Base-by-base conservation (phyloP, 2,888 invertebrate species). In the Parascotia fuliginaria region DNA sequence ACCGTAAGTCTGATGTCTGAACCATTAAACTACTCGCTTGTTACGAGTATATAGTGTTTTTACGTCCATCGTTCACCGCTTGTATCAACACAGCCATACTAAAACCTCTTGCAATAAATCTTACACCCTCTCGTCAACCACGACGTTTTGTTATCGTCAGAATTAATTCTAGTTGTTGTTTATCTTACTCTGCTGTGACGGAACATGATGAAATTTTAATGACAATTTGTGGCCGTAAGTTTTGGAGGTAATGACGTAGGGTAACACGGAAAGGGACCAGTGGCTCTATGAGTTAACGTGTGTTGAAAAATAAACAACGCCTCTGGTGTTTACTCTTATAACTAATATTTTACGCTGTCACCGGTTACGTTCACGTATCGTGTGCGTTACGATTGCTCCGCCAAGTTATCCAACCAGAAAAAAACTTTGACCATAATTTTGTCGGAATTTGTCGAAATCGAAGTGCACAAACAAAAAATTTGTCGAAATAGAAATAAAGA, bases 151-250 rank as follows among this genome's bases (percentile, higher is more conserved):
- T 48, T 48, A 42, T 28, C 42, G 42, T 9, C 13, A 6, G 37
- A 42, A 48, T 41, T 37, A 37, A 48, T 48, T 48, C 42, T 29
- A 32, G 31, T 37, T 36, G 22, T 28, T 41, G 39, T 46, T 40
- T 40, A 28, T 37, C 31, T 48, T 37, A n/a, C 34, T 22, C 34
- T 19, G 27, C 9, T 22, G 24, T 24, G 12, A 29, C 22, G 36
- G 9, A 31, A 44, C n/a, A 38, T 44, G 29, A 44, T 45, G 12
- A 32, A 27, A 40, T 12, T 34, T 40, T 28, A 19, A 46, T 39
- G 24, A 39, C 32, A 12, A 38, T 39, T 39, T 33, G 38, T 28
- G 27, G 39, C 12, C 28, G 9, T 2, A 31, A 34, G 13, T 31
- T 37, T 43, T 13, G 13, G 3, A 24, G 24, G 24, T 6, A 24